Percentiles rank a stretch among this genome's conserved stretches.
Evolutionary conservation across 2,888 invertebrate genomes (phyloP).

Genomic region (Rapana venosa): DNA sequence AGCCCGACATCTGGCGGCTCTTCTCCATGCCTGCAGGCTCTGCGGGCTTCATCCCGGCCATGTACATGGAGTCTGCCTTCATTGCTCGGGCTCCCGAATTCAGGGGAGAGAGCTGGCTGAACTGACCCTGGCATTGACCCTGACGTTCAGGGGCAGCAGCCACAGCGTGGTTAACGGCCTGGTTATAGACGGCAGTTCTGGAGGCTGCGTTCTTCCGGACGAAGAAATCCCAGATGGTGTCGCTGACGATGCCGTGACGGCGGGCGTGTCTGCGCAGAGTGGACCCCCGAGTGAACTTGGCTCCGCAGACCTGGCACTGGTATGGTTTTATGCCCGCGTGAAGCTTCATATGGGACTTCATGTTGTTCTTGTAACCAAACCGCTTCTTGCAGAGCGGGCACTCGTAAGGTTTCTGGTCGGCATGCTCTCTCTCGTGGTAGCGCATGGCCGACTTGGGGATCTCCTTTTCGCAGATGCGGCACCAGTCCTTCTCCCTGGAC

Average conservation of each 20-base stretch:
- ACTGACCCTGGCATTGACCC: slow-evolving; percentile 32
- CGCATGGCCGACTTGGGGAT: slow-evolving; percentile 69
- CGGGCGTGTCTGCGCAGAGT: slow-evolving; percentile 71
- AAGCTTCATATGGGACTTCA: slow-evolving; percentile 74
- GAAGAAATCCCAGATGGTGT: slow-evolving; percentile 68
- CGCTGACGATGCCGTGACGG: slow-evolving; percentile 68
- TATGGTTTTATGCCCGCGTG: slow-evolving; percentile 73
- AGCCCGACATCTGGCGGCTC: not conserved
- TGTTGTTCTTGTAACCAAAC: slow-evolving; percentile 74
- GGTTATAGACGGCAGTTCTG: slow-evolving; percentile 17
- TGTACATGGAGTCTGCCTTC: not conserved
- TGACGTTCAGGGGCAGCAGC: not conserved
- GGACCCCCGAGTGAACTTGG: slow-evolving; percentile 73
- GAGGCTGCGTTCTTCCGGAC: slow-evolving; percentile 35
- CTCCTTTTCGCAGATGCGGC: slow-evolving; percentile 68
- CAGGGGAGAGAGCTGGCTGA: slow-evolving; percentile 33
- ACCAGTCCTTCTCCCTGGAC: slow-evolving; percentile 66
- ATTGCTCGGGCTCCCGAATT: slow-evolving; percentile 22
- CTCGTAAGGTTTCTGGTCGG: slow-evolving; percentile 72
- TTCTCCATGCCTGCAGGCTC: not conserved
- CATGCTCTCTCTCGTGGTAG: slow-evolving; percentile 70
- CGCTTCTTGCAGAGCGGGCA: slow-evolving; percentile 72
- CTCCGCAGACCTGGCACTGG: slow-evolving; percentile 71
- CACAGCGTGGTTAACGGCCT: not conserved
- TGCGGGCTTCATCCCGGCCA: slow-evolving; percentile 9